Evolutionary conservation across 2,888 invertebrate species (phyloP), one percentile per base, ranked within the genome.

Genomic region (Tetheella fluctuosa): DNA sequence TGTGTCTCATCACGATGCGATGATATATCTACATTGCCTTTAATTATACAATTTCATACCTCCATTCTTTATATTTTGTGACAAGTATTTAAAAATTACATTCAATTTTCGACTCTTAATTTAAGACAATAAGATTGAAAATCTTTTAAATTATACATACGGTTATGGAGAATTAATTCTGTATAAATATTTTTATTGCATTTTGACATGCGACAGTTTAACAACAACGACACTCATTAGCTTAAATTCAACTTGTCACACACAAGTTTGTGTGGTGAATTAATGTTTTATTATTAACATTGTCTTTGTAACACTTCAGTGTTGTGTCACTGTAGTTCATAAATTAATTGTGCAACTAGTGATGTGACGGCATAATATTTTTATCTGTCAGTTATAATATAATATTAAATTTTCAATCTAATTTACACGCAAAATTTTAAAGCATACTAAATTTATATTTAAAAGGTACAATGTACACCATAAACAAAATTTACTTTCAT

Each of bases 21-120:
- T 83, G 79, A 80, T 83, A 79, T 77, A 81, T 80, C 81, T 83
- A 80, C 76, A 86, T 83, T 80, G 79, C 76, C 77, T 77, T 73
- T 85, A 86, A 86, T 86, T 85, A 84, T 80, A 85, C 76, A 77
- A 80, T 77, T 84, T 80, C 78, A 76, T 79, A 73, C 61, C 57
- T 52, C 55, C 57, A 64, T 61, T 69, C 62, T 68, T 64, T 62
- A 59, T 60, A 59, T 55, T 61, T 66, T 58, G 62, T 59, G 61
- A 5, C 64, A 68, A 62, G 59, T 56, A 34, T 37, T 23, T 34
- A 23, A 20, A 30, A 23, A 15, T 6, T 37, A 48, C 53, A 59
- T 17, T 42, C 54, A 23, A 65, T 57, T 57, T 39, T 52, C 20
- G 34, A 37, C 59, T 54, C 34, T 55, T 20, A 23, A 1, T 2